Percentiles rank a stretch among this genome's conserved stretches.
Conservation (phyloP, 2,113 vertebrate species). For the Indicator maculatus region DNA sequence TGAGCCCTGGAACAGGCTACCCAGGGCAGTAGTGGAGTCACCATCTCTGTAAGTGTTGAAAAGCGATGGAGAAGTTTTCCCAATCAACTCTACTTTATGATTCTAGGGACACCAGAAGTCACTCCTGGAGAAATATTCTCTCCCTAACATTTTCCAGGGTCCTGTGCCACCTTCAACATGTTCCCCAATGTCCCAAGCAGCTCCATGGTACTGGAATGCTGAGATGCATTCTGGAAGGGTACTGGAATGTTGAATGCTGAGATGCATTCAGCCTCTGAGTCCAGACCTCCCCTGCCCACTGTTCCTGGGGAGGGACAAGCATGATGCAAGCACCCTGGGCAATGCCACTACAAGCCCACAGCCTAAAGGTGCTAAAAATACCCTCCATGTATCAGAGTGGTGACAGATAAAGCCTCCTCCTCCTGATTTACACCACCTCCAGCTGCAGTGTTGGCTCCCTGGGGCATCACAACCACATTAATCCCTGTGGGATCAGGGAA, state of each 20-base stretch:
- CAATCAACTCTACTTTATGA: too few species aligned
- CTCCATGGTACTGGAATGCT: not conserved
- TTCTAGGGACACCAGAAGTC: not conserved
- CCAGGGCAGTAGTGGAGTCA: too few species aligned
- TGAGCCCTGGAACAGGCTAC: too few species aligned
- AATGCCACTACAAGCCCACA: not conserved
- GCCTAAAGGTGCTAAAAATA: not conserved
- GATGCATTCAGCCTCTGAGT: fast-evolving
- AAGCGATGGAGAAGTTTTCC: too few species aligned
- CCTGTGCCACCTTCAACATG: not conserved
- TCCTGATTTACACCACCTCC: not conserved
- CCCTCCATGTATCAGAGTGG: fast-evolving
- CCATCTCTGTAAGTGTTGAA: too few species aligned
- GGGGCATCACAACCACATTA: fast-evolving
- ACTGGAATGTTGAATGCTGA: fast-evolving
- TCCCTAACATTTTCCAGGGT: not conserved
- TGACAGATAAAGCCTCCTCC: not conserved
- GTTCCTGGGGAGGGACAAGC: fast-evolving
- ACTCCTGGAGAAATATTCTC: not conserved
- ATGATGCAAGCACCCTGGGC: not conserved
- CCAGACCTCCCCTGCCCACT: fast-evolving
- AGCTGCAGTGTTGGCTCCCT: not conserved
- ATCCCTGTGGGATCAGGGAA: not conserved
- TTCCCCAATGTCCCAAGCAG: fast-evolving
- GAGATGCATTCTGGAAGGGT: too few species aligned